phyloP scores from a whole-genome alignment of 2,797 vertebrate genomes.

The Sebastes cheni region DNA sequence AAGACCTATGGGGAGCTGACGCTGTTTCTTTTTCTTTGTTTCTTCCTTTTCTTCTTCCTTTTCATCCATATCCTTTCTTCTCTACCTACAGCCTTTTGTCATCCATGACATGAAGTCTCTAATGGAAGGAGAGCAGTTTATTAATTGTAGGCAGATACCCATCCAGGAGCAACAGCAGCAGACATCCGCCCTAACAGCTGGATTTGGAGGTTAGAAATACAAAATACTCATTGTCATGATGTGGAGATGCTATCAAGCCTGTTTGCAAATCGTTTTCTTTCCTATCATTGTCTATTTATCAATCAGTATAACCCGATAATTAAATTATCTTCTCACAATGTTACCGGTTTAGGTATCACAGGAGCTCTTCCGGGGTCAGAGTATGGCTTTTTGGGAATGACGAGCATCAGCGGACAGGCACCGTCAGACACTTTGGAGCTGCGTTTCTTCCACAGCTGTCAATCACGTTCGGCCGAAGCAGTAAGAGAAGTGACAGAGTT shows the following conservation, averaged over 20 bases:
- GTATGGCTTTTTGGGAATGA: slow-evolving; percentile 44
- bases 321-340: neutral
- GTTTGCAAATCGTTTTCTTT: neutral
- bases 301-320: neutral
- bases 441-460: slow-evolving; percentile 95
- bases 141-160: slow-evolving; percentile 89
- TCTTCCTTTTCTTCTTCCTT: neutral
- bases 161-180: slow-evolving; percentile 76
- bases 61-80: neutral
- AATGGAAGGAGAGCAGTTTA: slow-evolving; percentile 94
- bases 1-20: neutral
- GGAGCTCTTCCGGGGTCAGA: slow-evolving; percentile 38
- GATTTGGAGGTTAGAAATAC: slow-evolving; percentile 54
- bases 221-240: neutral
- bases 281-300: neutral
- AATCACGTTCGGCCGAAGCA: slow-evolving; percentile 94
- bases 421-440: slow-evolving; percentile 89
- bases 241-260: neutral
- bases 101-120: slow-evolving; percentile 99
- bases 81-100: slow-evolving; percentile 89
- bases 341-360: slow-evolving; percentile 8
- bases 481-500: slow-evolving; percentile 98
- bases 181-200: neutral
- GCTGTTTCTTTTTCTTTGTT: neutral
- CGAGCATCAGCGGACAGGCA: slow-evolving; percentile 66